Conservation (phyloP, 2,888 invertebrate species). For the Nudaria mundana region DNA sequence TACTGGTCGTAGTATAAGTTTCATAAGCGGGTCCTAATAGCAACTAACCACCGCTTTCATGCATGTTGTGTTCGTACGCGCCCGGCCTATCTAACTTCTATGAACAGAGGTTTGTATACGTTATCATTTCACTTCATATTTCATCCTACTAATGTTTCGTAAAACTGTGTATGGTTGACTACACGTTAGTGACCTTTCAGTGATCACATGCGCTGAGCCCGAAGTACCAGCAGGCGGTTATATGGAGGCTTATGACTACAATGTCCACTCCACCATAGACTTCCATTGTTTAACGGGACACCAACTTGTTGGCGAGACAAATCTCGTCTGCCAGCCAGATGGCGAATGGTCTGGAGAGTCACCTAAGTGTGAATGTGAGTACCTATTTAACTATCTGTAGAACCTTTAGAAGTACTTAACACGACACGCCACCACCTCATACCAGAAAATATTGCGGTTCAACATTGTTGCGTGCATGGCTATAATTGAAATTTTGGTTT, state of each 20-base stretch:
- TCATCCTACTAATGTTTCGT: neutral
- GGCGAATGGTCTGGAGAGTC: slow-evolving; percentile 93
- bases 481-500: too few species aligned
- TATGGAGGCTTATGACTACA: slow-evolving; percentile 94
- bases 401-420: too few species aligned
- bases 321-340: slow-evolving; percentile 85
- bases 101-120: neutral
- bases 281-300: slow-evolving; percentile 95
- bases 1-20: neutral
- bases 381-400: too few species aligned
- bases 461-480: too few species aligned
- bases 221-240: slow-evolving; percentile 92
- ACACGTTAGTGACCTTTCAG: slow-evolving; percentile 64
- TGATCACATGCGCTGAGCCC: slow-evolving; percentile 93
- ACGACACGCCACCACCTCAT: too few species aligned
- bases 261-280: slow-evolving; percentile 92
- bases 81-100: neutral
- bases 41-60: neutral
- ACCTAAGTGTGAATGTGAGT: slow-evolving; percentile 91
- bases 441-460: too few species aligned
- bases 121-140: neutral
- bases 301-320: slow-evolving; percentile 86
- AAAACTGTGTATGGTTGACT: neutral
- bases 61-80: neutral
- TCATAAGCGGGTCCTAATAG: neutral